Evolutionary conservation across 2,797 vertebrate species (phyloP), one percentile per base, ranked within the genome.

Genomic region (Florisuga fusca): DNA sequence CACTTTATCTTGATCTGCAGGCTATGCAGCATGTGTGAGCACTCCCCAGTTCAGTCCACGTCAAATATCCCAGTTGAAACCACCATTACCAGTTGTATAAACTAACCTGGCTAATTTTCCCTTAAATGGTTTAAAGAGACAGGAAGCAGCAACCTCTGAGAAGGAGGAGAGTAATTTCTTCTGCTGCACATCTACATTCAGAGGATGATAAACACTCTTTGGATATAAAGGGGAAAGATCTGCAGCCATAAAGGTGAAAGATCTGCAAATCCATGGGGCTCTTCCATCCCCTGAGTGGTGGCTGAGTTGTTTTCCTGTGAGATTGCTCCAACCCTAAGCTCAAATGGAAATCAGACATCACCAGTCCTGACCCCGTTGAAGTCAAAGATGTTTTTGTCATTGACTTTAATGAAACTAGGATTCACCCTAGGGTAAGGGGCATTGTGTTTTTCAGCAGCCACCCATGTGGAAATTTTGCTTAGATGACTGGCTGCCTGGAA

Each of bases 401-500:
- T 96, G 94, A 95, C 90, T 95, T 93, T 41, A 93, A 94, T 3
- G 3, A 92, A 95, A 91, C 77, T 89, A 90, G 90, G 94, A 95
- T 95, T 96, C 80, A 94, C 80, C 96, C 92, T 57, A 96, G 71
- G 94, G 91, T 90, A 95, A 95, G 88, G 93, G 92, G 93, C 90
- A 93, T 94, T 92, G 94, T 92, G 94, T 96, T 96, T 96, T 96
- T 96, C 96, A 96, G 93, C 77, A 96, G 54, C 59, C 88, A 96
- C 41, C 90, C 93, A 95, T 94, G 94, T 96, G 95, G 94, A 96
- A 96, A 95, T 95, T 95, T 93, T 95, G 74, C 93, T 92, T 96
- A 96, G 74, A 90, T 95, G 95, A 96, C 95, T 96, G 86, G 78
- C 95, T 96, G 96, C 95, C 96, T 96, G 94, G 94, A 95, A 96